Evolutionary conservation across 2,888 invertebrate genomes (phyloP), one percentile per base, ranked within the genome.

Genomic region (Branchinecta sandiegonensis): DNA sequence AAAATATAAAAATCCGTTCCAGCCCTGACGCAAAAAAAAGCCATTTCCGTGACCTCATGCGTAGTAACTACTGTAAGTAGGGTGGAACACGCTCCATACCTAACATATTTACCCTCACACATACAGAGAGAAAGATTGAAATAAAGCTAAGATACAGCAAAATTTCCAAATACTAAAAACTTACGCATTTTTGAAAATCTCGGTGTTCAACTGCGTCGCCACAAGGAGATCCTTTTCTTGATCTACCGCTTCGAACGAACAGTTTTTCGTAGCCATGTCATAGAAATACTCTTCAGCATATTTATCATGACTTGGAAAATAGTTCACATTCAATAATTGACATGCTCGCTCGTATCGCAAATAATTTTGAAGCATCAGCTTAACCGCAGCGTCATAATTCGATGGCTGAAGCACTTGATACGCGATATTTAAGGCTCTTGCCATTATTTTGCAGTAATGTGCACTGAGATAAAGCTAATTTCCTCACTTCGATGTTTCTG

Each of bases 231-330:
- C 8, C n/a, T 56, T 56, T 7, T n/a, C 56, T 9, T 56, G 1
- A 10, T 56, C 17, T 14, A 56, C 17, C 14, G 56, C 56, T 56
- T 14, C 56, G 17, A 14, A 56, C 17, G 56, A 56, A 56, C 56
- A 56, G 17, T 17, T 56, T 56, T 56, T n/a, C n/a, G 8, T 17
- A 10, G 11, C 56, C 56, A 56, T n/a, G n/a, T 17, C 8, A 56
- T 10, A 17, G 17, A 56, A 56, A 17, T 56, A 56, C 14, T 56
- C 17, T 56, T 56, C 56, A 8, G 56, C 56, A 56, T 56, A 1
- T 10, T 56, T 56, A 17, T 56, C 56, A 56, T 56, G 56, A 56
- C 9, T 17, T 56, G 56, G 56, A 17, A 56, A 56, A 56, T 17
- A 14, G n/a, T 56, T 56, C 56, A 56, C 56, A 56, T 56, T 56